phyloP scores from a whole-genome alignment of 1,140 invertebrate species.

The Acromyrmex charruanus region DNA sequence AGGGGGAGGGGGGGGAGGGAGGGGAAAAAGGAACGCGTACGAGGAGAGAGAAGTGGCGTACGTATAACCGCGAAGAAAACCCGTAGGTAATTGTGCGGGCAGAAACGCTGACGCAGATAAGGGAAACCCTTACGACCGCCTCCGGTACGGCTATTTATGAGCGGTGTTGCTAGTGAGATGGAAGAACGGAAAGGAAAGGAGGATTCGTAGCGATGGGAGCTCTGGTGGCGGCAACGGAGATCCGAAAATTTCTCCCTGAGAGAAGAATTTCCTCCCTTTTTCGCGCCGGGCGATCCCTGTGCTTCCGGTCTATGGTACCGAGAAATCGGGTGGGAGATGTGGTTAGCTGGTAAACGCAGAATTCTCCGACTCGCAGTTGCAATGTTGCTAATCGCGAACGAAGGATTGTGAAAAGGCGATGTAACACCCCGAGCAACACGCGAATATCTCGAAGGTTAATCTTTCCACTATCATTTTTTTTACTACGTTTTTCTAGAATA shows the following conservation, averaged over 20 bases:
- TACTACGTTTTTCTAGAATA: background rate
- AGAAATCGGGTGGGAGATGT: conserved; percentile 5
- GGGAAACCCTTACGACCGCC: conserved; percentile 75
- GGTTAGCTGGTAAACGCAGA: conserved; percentile 15
- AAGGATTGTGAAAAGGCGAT: conserved; percentile 2
- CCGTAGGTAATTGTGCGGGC: conserved; percentile 74
- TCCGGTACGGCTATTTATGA: conserved; percentile 71
- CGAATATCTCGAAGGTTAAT: background rate
- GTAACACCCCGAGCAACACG: conserved; percentile 13
- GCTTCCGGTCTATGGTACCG: conserved; percentile 38
- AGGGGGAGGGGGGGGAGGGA: background rate
- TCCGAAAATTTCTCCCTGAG: conserved; percentile 61
- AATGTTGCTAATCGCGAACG: conserved; percentile 34
- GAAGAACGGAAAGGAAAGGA: conserved; percentile 54
- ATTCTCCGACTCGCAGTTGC: conserved; percentile 9
- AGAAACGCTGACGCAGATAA: conserved; percentile 76
- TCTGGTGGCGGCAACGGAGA: background rate
- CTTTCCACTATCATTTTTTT: conserved; percentile 8
- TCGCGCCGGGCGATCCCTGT: conserved; percentile 2
- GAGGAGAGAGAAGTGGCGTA: conserved; percentile 3
- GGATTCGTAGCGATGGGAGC: conserved; percentile 32
- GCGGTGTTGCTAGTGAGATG: conserved; percentile 63
- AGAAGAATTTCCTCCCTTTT: conserved; percentile 46
- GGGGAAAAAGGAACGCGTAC: background rate
- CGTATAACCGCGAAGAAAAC: conserved; percentile 63